Conservation (phyloP, 1,140 invertebrate genomes). For the Acromyrmex echinatior region DNA sequence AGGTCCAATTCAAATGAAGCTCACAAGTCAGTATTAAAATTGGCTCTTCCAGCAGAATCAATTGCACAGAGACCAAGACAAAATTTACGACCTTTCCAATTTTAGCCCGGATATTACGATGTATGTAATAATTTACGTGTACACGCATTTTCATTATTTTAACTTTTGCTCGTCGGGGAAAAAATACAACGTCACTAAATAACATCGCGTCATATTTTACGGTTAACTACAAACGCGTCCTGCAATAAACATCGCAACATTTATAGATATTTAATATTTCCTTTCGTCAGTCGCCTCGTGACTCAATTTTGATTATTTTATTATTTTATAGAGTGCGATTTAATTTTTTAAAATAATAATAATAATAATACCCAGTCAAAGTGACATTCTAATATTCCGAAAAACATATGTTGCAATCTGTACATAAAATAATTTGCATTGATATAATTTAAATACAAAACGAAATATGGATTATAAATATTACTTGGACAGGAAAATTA, state of each 20-base stretch:
- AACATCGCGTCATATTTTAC: conserved; percentile 2
- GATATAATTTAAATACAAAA: conserved; percentile 10
- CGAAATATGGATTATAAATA: not conserved
- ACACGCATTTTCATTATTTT: conserved; percentile 34
- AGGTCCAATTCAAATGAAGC: not conserved
- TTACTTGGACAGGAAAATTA: not conserved
- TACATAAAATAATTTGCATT: not conserved
- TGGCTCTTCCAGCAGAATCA: conserved; percentile 4
- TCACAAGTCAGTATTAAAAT: conserved; percentile 22
- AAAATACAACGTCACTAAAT: conserved; percentile 6
- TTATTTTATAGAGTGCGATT: not conserved
- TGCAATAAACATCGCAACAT: not conserved
- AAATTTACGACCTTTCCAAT: conserved; percentile 23
- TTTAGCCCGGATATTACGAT: conserved; percentile 13
- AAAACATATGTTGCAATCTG: not conserved
- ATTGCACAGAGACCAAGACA: not conserved
- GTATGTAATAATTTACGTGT: conserved; percentile 33
- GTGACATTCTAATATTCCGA: not conserved
- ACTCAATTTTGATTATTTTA: not conserved
- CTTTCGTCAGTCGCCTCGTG: not conserved
- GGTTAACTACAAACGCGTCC: not conserved
- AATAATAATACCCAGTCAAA: not conserved
- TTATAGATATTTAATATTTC: conserved; percentile 9
- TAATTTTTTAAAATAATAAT: conserved; percentile 1
- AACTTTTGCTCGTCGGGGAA: not conserved